Base-by-base conservation (phyloP, 2,888 invertebrate species). In the Euzetes globulus region DNA sequence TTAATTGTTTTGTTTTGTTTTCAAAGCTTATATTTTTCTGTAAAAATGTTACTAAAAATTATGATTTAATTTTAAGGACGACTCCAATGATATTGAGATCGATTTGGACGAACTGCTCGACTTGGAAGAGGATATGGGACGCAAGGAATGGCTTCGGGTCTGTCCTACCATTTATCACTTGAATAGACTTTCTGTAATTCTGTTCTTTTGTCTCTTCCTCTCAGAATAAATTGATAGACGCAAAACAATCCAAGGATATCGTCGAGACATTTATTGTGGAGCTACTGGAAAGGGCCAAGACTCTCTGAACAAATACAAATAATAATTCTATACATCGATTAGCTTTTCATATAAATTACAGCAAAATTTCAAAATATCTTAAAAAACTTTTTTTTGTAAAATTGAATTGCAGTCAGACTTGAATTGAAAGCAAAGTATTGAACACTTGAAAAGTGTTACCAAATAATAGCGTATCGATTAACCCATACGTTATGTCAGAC, bases 41-140 rank as follows among this genome's bases (percentile, higher is more conserved):
- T n/a, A n/a, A n/a, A n/a, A n/a, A n/a, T n/a, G n/a, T 47, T 13
- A 13, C 3, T 47, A 3, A 19, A 60, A 19, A 41, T 55, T 72
- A 7, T 55, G 2, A 7, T 15, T 58, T 37, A 4, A 63, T 7
- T 45, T 73, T 9, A 27, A 82, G 77, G 82, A 83, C 72, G 80
- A 82, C 73, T 80, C 81, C 27, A 83, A 84, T 77, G 84, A 85
- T 75, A 92, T 94, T 79, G 94, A 94, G 84, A 90, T 95, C 80
- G 95, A 95, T 84, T 90, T 95, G 82, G 95, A 95, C 85, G 94
- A 95, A 86, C 87, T 95, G 79, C 87, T 95, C 79, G 94, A 95
- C 85, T 91, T 95, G 89, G 94, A 95, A 84, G 90, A 89, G 81
- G 94, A 94, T 82, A 89, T 89, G 79, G 88, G 89, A 81, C 88